A percentile compares a stretch with the other conserved stretches of the same genome.
phyloP scores from a whole-genome alignment of 2,888 invertebrate genomes.

The Bursaphelenchus okinawaensis region DNA sequence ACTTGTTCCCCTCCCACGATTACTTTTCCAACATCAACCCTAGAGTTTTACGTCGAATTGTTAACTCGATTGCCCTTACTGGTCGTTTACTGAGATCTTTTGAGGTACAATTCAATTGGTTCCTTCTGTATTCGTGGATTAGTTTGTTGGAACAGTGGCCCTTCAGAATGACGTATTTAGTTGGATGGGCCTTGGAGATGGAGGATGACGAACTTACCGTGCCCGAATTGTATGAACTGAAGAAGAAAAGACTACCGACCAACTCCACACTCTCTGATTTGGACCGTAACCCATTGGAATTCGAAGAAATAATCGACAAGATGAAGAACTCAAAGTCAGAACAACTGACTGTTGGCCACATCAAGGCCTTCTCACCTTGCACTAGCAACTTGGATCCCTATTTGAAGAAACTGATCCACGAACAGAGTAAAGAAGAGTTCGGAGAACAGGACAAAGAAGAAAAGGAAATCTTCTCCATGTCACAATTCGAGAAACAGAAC shows the following conservation, averaged over 20 bases:
- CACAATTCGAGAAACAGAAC: slow-evolving; percentile 8
- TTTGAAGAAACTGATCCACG: slow-evolving; percentile 90
- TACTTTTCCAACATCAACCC: slow-evolving; percentile 99
- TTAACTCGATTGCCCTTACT: slow-evolving; percentile 53
- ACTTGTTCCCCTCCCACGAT: slow-evolving; percentile 77
- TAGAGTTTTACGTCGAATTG: slow-evolving; percentile 75
- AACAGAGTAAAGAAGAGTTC: slow-evolving; percentile 60
- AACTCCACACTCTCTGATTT: slow-evolving; percentile 34
- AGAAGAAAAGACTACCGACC: slow-evolving; percentile 45
- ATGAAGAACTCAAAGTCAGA: slow-evolving; percentile 25
- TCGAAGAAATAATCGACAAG: slow-evolving; percentile 65
- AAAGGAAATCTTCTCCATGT: slow-evolving; percentile 5
- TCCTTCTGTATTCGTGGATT: slow-evolving; percentile 92
- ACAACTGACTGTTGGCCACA: slow-evolving; percentile 60
- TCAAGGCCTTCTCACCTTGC: slow-evolving; percentile 91
- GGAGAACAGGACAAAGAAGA: slow-evolving; percentile 9
- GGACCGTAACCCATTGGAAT: slow-evolving; percentile 65
- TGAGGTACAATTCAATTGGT: slow-evolving; percentile 98
- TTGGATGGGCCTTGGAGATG: slow-evolving; percentile 69
- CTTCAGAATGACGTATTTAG: slow-evolving; percentile 91
- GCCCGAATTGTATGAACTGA: slow-evolving; percentile 88
- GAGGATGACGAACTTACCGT: slow-evolving; percentile 73
- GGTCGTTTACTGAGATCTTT: slow-evolving; percentile 92
- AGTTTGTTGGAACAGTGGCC: slow-evolving; percentile 99
- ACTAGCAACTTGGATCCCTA: slow-evolving; percentile 97